Evolutionary conservation across 1,140 invertebrate species (phyloP).

Genomic region (Sinella curviseta): DNA sequence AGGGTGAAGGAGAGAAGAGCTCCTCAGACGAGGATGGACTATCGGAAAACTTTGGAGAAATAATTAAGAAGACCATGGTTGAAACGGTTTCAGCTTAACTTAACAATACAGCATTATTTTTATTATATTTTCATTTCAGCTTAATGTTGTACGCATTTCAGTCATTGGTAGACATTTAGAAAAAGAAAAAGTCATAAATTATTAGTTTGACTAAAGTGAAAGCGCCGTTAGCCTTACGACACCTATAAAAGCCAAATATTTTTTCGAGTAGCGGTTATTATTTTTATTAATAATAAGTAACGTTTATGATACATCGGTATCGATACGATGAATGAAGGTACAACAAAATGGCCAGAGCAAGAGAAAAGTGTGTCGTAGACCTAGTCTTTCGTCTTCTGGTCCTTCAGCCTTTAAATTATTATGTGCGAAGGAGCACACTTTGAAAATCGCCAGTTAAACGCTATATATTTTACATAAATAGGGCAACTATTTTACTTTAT

Average conservation of each 20-base stretch:
- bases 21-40: slow-evolving; percentile 39
- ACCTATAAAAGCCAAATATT: too few species aligned
- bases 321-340: background rate
- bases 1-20: slow-evolving; percentile 31
- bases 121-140: too few species aligned
- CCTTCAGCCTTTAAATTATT: slow-evolving; percentile 1
- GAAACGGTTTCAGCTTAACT: slow-evolving; percentile 79
- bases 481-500: too few species aligned
- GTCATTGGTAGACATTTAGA: too few species aligned
- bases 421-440: background rate
- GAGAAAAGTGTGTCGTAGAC: slow-evolving; percentile 1
- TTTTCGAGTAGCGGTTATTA: too few species aligned
- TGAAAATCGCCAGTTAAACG: background rate
- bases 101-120: background rate
- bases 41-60: slow-evolving; percentile 81
- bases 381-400: slow-evolving; percentile 19
- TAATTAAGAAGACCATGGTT: slow-evolving; percentile 89
- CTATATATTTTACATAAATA: too few species aligned
- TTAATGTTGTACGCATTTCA: background rate
- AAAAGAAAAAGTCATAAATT: too few species aligned
- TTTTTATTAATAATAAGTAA: too few species aligned
- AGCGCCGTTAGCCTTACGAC: too few species aligned
- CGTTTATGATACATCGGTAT: too few species aligned
- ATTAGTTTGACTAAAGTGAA: too few species aligned
- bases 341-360: background rate